Evolutionary conservation across 2,797 vertebrate species (phyloP), one percentile per base, ranked within the genome.

Genomic region (Gambusia yucatana): DNA sequence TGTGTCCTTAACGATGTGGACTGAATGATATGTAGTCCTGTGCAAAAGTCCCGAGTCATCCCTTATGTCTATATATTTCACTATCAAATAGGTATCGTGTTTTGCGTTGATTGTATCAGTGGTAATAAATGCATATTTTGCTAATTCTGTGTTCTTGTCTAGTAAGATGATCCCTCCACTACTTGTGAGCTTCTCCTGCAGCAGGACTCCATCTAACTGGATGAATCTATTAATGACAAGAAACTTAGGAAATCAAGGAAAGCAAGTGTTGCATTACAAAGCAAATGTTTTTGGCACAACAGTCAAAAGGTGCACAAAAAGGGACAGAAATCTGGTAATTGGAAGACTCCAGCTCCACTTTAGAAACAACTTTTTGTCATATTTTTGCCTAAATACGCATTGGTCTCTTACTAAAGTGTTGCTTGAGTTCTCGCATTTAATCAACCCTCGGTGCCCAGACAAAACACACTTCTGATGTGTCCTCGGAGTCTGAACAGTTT

Each of bases 1-100:
- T 46, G 74, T 74, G 84, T 83, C 61, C 63, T 76, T 65, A 46
- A 28, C 1, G 41, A 70, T 28, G 11, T 44, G 25, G 67, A 44
- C 67, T 44, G 41, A 28, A 28, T 43, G 0, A n/a, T 70, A 10
- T 46, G 3, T 46, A 16, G 41, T 70, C 67, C 67, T 70, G 25
- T 16, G 11, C 11, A 5, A 11, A 25, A 69, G 39, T 69, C 20
- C 10, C 13, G 36, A 20, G 22, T 25, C 63, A 25, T 67, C 20
- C 36, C 9, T 67, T 20, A 69, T 69, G 41, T 43, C 11, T 70
- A 6, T 70, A 28, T 71, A 46, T 28, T 46, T 44, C 39, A n/a
- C 22, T 69, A 7, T 22, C 4, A 4, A 44, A 44, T n/a, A 44
- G 4, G 10, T 46, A 44, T 3, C 28, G 6, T 71, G 25, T 28